These are phyloP conservation scores for Metopia argyrocephala DNA, from an alignment of 2,888 invertebrate species.

Conservation along the genomic window DNA sequence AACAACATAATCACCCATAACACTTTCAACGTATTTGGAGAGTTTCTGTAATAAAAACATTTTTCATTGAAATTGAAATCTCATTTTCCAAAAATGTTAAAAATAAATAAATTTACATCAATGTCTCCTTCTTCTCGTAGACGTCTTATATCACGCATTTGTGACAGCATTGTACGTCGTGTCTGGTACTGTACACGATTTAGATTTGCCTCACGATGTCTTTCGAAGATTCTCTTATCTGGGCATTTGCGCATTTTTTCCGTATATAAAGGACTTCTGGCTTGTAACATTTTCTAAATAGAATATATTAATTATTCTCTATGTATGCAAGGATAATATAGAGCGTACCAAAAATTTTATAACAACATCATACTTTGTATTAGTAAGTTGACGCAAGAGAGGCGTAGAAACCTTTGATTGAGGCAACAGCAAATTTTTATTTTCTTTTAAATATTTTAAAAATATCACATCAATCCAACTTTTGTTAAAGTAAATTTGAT, in stretches of 20 bases:
- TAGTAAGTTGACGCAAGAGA: slow-evolving; percentile 66
- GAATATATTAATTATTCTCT: not conserved
- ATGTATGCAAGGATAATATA: not conserved
- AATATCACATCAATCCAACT: slow-evolving; percentile 74
- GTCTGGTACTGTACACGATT: slow-evolving; percentile 74
- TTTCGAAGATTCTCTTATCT: slow-evolving; percentile 66
- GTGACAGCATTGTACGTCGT: slow-evolving; percentile 72
- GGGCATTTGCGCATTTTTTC: slow-evolving; percentile 69
- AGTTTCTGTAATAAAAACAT: slow-evolving; percentile 68
- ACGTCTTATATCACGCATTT: slow-evolving; percentile 68
- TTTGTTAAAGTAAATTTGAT: slow-evolving; percentile 73
- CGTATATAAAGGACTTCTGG: slow-evolving; percentile 73
- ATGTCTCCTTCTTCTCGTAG: slow-evolving; percentile 68
- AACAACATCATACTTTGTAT: slow-evolving; percentile 69
- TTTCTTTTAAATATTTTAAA: slow-evolving; percentile 69
- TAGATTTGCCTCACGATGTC: slow-evolving; percentile 69
- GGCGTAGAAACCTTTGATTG: slow-evolving; percentile 70
- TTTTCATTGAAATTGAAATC: not conserved
- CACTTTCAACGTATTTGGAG: slow-evolving; percentile 71
- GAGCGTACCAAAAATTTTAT: slow-evolving; percentile 70
- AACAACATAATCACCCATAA: slow-evolving; percentile 74
- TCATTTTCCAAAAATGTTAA: not conserved
- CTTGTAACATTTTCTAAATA: slow-evolving; percentile 74
- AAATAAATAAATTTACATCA: slow-evolving; percentile 60
- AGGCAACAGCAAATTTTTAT: slow-evolving; percentile 69